Evolutionary conservation across 92 coral and sea anemone genomes (phyloP).

Genomic region (Phymanthus crucifer): DNA sequence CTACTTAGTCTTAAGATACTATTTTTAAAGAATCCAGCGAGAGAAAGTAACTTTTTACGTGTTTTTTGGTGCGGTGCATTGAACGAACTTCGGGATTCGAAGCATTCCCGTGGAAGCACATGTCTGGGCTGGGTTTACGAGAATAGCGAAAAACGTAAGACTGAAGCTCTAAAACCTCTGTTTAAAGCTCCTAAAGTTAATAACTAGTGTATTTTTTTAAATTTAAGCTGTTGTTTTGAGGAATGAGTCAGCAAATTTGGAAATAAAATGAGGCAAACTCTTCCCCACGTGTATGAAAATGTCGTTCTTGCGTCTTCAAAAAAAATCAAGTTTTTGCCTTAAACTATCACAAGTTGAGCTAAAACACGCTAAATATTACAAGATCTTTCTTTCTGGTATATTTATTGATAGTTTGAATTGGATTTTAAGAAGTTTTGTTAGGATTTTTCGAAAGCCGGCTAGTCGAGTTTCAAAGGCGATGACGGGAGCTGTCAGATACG

Average conservation of each 20-base stretch:
- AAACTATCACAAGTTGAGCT: neutral
- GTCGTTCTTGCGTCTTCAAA: too few relatives aligned
- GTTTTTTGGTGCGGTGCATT: neutral
- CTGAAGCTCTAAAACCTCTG: neutral
- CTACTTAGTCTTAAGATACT: neutral
- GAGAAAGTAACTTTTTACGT: neutral
- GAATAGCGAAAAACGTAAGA: neutral
- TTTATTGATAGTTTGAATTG: neutral
- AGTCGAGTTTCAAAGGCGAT: neutral
- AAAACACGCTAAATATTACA: neutral
- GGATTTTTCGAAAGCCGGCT: neutral
- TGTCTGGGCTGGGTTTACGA: conserved; percentile 5
- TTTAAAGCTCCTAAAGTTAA: neutral
- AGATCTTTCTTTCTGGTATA: neutral
- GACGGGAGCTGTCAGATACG: conserved; percentile 3
- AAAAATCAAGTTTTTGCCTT: neutral
- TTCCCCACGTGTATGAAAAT: neutral
- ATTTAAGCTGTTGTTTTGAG: neutral
- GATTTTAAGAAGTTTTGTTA: neutral
- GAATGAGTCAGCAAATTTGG: neutral
- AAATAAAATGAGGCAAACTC: neutral
- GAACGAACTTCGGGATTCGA: neutral
- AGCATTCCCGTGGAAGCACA: conserved; percentile 3
- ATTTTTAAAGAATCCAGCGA: neutral
- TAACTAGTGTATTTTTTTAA: neutral